Percentiles rank a stretch among this genome's conserved stretches.
Evolutionary conservation across 2,797 vertebrate species (phyloP).

Genomic region (Paramormyrops hopkinsi): DNA sequence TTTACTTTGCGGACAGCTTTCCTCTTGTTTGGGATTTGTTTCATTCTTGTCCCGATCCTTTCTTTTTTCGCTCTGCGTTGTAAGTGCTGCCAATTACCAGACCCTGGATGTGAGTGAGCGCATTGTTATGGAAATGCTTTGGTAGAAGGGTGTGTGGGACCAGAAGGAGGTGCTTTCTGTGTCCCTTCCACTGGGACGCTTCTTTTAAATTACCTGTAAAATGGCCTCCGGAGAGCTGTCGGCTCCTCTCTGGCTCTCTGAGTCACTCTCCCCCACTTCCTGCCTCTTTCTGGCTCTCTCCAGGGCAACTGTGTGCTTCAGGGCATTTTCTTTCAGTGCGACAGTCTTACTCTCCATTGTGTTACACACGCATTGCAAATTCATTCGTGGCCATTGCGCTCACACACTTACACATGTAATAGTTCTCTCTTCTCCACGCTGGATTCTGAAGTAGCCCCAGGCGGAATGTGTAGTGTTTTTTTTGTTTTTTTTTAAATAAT

Average conservation of each 20-base stretch:
- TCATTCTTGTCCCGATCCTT: slow-evolving; percentile 33
- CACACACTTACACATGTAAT: not conserved
- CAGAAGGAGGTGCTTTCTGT: slow-evolving; percentile 48
- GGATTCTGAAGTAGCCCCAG: not conserved
- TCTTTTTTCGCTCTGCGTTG: slow-evolving; percentile 16
- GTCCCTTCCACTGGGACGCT: slow-evolving; percentile 48
- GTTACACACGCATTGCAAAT: not conserved
- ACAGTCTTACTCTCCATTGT: slow-evolving; percentile 6
- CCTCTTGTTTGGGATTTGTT: slow-evolving; percentile 20
- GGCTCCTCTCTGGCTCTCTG: slow-evolving; percentile 31
- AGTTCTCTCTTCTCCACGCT: not conserved
- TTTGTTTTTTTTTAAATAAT: not conserved
- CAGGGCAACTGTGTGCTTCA: not conserved
- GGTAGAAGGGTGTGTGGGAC: slow-evolving; percentile 28
- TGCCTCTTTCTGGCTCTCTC: slow-evolving; percentile 35
- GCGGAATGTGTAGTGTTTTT: not conserved
- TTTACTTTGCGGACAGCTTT: not conserved
- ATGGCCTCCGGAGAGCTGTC: slow-evolving; percentile 53
- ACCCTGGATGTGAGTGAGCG: slow-evolving; percentile 45
- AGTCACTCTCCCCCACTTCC: slow-evolving; percentile 32
- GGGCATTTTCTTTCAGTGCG: slow-evolving; percentile 13
- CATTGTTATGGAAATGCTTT: slow-evolving; percentile 37
- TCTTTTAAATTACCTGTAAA: slow-evolving; percentile 68
- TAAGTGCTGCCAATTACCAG: slow-evolving; percentile 47
- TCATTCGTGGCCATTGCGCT: not conserved